These are phyloP conservation scores for Phoebastria nigripes DNA, from an alignment of 2,797 vertebrate species.

Conservation along the genomic window DNA sequence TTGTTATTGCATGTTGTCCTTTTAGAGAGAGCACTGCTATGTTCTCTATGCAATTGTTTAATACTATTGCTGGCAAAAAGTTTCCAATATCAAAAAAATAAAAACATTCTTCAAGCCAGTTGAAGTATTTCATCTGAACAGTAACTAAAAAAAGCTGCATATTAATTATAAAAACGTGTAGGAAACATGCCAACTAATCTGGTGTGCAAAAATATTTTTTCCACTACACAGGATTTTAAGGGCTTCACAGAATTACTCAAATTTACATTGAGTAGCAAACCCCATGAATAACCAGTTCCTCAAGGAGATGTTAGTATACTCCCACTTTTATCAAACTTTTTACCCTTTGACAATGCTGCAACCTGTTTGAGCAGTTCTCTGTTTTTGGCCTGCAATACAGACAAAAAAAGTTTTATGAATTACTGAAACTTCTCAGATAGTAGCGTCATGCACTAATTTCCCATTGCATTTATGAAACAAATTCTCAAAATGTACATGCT, in stretches of 20 bases:
- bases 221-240: slow-evolving; percentile 73
- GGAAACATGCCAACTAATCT: slow-evolving; percentile 74
- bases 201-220: slow-evolving; percentile 76
- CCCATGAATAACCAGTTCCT: slow-evolving; percentile 62
- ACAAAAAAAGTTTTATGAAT: slow-evolving; percentile 7
- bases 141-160: slow-evolving; percentile 76
- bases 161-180: slow-evolving; percentile 76
- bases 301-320: slow-evolving; percentile 90
- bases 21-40: slow-evolving; percentile 59
- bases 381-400: slow-evolving; percentile 89
- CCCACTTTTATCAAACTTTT: slow-evolving; percentile 97
- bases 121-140: slow-evolving; percentile 77
- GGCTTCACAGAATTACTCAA: slow-evolving; percentile 82
- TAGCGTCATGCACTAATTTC: background rate
- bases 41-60: slow-evolving; percentile 59
- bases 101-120: slow-evolving; percentile 80
- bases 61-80: slow-evolving; percentile 77
- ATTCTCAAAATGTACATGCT: background rate
- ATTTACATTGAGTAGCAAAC: slow-evolving; percentile 67
- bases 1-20: slow-evolving; percentile 78
- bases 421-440: background rate
- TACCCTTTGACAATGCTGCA: slow-evolving; percentile 96
- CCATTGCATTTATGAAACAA: background rate
- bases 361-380: slow-evolving; percentile 98
- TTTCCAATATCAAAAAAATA: slow-evolving; percentile 73